Conservation (phyloP, 1,140 invertebrate species). For the Vollenhovia emeryi region DNA sequence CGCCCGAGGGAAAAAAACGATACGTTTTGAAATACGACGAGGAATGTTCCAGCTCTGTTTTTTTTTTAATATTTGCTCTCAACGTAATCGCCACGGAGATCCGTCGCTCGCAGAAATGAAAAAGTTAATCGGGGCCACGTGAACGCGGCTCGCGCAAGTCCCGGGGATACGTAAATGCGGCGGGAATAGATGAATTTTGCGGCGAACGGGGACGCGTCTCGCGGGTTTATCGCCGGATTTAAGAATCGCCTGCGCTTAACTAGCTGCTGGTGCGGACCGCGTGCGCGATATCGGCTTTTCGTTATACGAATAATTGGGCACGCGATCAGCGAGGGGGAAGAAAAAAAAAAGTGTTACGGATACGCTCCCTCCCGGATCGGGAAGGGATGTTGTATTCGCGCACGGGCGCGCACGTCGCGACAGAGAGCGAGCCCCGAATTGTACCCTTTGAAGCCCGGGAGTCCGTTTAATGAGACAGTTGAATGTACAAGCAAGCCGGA, state of each 20-base stretch:
- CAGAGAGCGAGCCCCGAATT: neutral
- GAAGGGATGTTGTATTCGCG: neutral
- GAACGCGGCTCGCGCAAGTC: no score
- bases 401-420: neutral
- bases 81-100: neutral
- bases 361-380: neutral
- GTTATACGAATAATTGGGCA: conserved; percentile 35
- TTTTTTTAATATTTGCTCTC: no score
- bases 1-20: neutral
- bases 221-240: neutral
- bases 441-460: conserved; percentile 21
- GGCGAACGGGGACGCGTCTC: neutral
- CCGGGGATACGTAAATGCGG: neutral
- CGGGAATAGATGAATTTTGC: neutral
- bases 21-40: neutral
- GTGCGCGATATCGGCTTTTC: neutral
- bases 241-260: neutral
- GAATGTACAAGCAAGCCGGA: neutral
- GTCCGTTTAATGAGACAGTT: conserved; percentile 42
- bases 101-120: neutral
- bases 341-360: neutral
- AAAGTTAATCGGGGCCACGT: neutral
- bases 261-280: neutral
- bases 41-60: neutral
- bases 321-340: no score